Base-by-base conservation (phyloP, 2,797 vertebrate genomes). In the Corythornis leucogaster region DNA sequence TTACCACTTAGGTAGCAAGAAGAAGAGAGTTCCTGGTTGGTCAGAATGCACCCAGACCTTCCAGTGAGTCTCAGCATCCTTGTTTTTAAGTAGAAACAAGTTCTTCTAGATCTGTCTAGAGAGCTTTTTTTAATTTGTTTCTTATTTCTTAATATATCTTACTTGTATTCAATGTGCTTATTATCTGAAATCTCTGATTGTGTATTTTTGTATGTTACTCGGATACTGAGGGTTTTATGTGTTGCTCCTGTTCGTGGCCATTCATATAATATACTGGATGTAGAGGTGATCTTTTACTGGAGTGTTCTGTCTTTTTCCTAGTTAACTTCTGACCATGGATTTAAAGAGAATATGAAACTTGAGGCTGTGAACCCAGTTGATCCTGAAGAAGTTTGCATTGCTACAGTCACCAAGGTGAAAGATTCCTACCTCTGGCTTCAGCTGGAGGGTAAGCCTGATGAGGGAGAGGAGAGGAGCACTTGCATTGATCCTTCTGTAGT, bases 291-390 rank as follows among this genome's bases (percentile, higher is more conserved):
- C n/a, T 33, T 87, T 86, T 55, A 87, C 35, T 86, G 53, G 79
- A 88, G 6, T 57, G 5, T 70, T 80, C 61, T 87, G 61, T 82
- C 25, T 92, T 84, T 80, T 91, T 74, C 61, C 40, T 94, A 98
- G 98, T 94, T 96, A 67, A 80, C 93, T 95, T 96, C 96, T 93
- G 99, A 99, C 69, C 98, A 99, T 95, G 98, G 98, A 92, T 99
- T 99, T 96, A 99, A 99, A 97, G 98, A 99, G 96, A 98, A 98
- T 89, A 99, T 99, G 99, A 99, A 99, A 97, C 98, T 99, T 30
- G 99, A 99, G 96, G 99, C 99, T 17, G 98, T 99, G 95, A 99
- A 99, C 97, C 99, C 98, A 13, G 95, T 98, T 95, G 98, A 98
- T 83, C 98, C 98, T 26, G 98, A 99, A 96, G 98, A 99, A 97